phyloP scores from a whole-genome alignment of 1,140 invertebrate genomes.

The Lysiphlebus fabarum region DNA sequence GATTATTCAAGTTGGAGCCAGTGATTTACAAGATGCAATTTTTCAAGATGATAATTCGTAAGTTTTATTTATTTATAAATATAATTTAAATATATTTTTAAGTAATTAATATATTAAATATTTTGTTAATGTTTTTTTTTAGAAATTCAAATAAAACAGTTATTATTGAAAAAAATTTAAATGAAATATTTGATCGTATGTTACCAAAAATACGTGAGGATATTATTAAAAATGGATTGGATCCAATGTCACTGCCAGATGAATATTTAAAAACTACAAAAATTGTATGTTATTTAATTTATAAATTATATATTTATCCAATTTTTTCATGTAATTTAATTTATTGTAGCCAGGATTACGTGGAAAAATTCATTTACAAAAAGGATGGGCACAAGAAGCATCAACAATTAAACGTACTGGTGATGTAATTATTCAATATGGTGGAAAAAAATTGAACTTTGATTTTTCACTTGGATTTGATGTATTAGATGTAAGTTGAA shows the following conservation, averaged over 20 bases:
- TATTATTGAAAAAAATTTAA: slow-evolving; percentile 6
- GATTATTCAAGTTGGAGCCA: too few relatives aligned
- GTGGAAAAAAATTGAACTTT: slow-evolving; percentile 16
- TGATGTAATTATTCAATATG: slow-evolving; percentile 16
- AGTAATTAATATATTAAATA: too few relatives aligned
- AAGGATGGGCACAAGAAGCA: slow-evolving; percentile 31
- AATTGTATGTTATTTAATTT: background rate
- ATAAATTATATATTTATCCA: background rate
- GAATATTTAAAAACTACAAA: background rate
- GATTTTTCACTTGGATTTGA: slow-evolving; percentile 33
- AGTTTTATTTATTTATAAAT: too few relatives aligned
- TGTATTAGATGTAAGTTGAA: slow-evolving; percentile 27
- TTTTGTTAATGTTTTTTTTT: background rate
- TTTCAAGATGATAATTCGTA: too few relatives aligned
- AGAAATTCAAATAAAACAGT: background rate
- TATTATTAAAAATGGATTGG: background rate
- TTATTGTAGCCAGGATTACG: slow-evolving; percentile 20
- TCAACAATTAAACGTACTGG: slow-evolving; percentile 27
- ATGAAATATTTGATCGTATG: background rate
- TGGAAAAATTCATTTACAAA: slow-evolving; percentile 17
- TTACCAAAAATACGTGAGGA: background rate
- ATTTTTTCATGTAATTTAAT: background rate
- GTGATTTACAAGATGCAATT: too few relatives aligned
- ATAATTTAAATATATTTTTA: too few relatives aligned
- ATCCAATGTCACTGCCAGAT: slow-evolving; percentile 2